These are phyloP conservation scores for Himalopsyche anomala DNA, from an alignment of 2,888 invertebrate genomes.

Conservation along the genomic window DNA sequence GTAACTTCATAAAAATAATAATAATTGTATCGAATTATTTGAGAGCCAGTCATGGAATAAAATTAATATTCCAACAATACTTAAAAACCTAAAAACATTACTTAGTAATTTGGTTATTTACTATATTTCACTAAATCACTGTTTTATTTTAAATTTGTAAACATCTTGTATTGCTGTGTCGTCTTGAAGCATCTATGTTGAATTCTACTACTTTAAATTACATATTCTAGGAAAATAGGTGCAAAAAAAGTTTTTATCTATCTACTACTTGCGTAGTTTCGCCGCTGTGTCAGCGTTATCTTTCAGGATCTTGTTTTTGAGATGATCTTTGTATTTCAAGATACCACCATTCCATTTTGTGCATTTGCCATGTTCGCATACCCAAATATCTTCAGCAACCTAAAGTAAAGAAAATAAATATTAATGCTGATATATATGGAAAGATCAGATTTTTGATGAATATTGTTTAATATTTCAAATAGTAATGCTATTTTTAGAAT, in stretches of 20 bases:
- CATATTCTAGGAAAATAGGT: constrained; percentile 22
- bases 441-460: no score
- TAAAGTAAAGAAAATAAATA: constrained; percentile 70
- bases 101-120: not conserved
- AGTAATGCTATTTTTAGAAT: no score
- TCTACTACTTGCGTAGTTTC: constrained; percentile 48
- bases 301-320: constrained; percentile 90
- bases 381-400: constrained; percentile 99
- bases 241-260: constrained; percentile 16
- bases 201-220: constrained; percentile 24
- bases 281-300: constrained; percentile 78
- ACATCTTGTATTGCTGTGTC: constrained; percentile 1
- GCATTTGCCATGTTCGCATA: constrained; percentile 96
- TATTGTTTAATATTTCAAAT: no score
- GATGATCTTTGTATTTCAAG: constrained; percentile 94
- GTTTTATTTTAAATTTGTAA: not conserved
- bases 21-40: constrained; percentile 1
- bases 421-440: not conserved
- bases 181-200: constrained; percentile 12
- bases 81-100: not conserved
- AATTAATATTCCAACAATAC: not conserved
- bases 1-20: not conserved
- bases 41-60: not conserved
- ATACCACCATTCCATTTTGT: constrained; percentile 99
- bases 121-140: constrained; percentile 14